Conservation (phyloP, 2,888 invertebrate genomes). For the Coenonympha glycerion region DNA sequence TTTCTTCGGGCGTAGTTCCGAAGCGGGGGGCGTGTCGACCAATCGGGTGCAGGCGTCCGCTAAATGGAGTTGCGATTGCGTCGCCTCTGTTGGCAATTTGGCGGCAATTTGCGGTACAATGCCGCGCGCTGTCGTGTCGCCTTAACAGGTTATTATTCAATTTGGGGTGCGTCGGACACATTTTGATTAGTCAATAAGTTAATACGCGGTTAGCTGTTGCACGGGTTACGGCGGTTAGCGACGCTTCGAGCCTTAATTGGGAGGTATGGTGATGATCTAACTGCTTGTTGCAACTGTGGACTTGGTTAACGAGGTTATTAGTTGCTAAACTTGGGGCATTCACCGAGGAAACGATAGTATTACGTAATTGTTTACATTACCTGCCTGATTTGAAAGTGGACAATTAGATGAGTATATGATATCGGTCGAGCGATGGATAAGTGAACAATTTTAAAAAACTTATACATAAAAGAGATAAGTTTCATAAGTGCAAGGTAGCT, state of each 20-base stretch:
- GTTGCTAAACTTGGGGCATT: too few relatives aligned
- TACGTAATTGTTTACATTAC: too few relatives aligned
- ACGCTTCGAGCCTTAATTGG: conserved; percentile 32
- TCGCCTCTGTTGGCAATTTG: conserved; percentile 58
- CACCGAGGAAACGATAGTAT: too few relatives aligned
- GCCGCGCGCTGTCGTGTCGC: conserved; percentile 35
- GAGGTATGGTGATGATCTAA: conserved; percentile 25
- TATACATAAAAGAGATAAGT: too few relatives aligned
- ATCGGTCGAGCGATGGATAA: too few relatives aligned
- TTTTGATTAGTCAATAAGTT: conserved; percentile 64
- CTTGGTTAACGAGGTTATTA: too few relatives aligned
- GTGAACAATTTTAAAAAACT: too few relatives aligned
- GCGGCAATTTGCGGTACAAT: conserved; percentile 70
- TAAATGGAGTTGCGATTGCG: conserved; percentile 62
- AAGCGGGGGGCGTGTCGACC: conserved; percentile 57
- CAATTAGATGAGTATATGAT: too few relatives aligned
- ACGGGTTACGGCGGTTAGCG: conserved; percentile 35
- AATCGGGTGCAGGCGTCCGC: conserved; percentile 66
- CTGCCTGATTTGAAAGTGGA: too few relatives aligned
- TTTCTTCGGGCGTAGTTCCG: conserved; percentile 52
- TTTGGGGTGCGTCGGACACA: conserved; percentile 65
- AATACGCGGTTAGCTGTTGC: conserved; percentile 54
- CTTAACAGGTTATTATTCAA: conserved; percentile 71
- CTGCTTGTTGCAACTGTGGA: conserved; percentile 16
- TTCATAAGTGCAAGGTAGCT: too few relatives aligned